These are phyloP conservation scores for Himalopsyche phryganea DNA, from an alignment of 1,140 invertebrate genomes.

Conservation along the genomic window DNA sequence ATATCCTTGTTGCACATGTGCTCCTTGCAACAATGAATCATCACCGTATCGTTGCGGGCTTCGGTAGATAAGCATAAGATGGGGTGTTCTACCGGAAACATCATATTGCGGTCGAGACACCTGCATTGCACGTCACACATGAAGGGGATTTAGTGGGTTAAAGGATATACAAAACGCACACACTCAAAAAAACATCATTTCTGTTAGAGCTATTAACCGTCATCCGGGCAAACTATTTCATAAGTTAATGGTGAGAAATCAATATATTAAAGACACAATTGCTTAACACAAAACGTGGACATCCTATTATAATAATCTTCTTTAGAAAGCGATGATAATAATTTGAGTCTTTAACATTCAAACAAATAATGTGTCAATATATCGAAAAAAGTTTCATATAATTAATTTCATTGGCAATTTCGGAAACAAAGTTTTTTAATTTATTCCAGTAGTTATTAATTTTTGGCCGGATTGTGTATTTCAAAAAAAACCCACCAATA, in stretches of 20 bases:
- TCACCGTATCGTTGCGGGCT: conserved; percentile 52
- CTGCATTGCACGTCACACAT: conserved; percentile 34
- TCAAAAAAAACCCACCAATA: too few relatives aligned
- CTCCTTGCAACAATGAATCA: conserved; percentile 64
- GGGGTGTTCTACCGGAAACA: conserved; percentile 41
- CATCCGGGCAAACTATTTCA: background rate
- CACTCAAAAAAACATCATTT: conserved; percentile 19
- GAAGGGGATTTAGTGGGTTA: conserved; percentile 20
- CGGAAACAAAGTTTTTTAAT: too few relatives aligned
- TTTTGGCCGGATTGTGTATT: too few relatives aligned
- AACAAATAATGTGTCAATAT: background rate
- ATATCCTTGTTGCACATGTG: conserved; percentile 62
- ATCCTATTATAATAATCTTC: conserved; percentile 3
- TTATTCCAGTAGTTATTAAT: too few relatives aligned
- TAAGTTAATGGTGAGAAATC: background rate
- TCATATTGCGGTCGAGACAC: conserved; percentile 40
- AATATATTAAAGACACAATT: background rate
- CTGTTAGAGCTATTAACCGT: too few relatives aligned
- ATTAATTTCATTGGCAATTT: too few relatives aligned
- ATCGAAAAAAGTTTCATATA: background rate
- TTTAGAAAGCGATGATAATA: conserved; percentile 14
- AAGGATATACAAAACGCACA: conserved; percentile 18
- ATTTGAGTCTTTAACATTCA: conserved; percentile 5
- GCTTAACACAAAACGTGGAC: background rate
- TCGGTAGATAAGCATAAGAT: conserved; percentile 41